These are phyloP conservation scores for Dermolepida albohirtum DNA, from an alignment of 2,888 invertebrate genomes.

Conservation along the genomic window DNA sequence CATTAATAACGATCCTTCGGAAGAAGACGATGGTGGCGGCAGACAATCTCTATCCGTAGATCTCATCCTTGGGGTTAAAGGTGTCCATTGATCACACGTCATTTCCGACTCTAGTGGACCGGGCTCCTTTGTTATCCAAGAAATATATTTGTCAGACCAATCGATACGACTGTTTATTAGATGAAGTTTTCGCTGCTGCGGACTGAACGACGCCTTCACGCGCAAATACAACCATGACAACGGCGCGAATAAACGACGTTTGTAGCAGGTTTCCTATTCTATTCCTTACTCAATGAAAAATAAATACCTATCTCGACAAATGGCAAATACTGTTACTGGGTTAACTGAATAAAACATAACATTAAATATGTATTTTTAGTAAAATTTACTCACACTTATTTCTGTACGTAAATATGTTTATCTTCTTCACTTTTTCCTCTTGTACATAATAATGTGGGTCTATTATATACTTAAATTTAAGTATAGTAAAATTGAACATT, in stretches of 20 bases:
- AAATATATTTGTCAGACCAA: slow-evolving; percentile 50
- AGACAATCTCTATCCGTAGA: slow-evolving; percentile 48
- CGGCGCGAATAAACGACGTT: background rate
- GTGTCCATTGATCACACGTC: slow-evolving; percentile 54
- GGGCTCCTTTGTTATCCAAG: slow-evolving; percentile 50
- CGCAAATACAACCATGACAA: slow-evolving; percentile 15
- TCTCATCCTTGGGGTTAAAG: slow-evolving; percentile 51
- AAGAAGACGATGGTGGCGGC: slow-evolving; percentile 43
- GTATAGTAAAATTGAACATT: too few species aligned
- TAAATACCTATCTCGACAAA: slow-evolving; percentile 2
- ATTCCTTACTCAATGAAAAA: slow-evolving; percentile 4
- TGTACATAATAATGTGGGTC: too few species aligned
- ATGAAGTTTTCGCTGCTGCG: slow-evolving; percentile 23
- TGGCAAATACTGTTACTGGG: slow-evolving; percentile 1
- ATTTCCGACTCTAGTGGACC: slow-evolving; percentile 47
- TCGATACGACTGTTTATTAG: slow-evolving; percentile 39
- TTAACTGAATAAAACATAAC: slow-evolving; percentile 1
- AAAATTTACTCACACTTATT: too few species aligned
- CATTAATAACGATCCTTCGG: slow-evolving; percentile 50
- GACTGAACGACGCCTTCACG: slow-evolving; percentile 27
- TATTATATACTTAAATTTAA: too few species aligned
- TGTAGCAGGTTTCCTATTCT: slow-evolving; percentile 7
- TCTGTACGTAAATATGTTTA: too few species aligned
- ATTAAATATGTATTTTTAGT: too few species aligned
- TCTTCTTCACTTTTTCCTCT: too few species aligned